Conservation (phyloP, 2,888 invertebrate genomes). For the Cheiracanthium punctorium region DNA sequence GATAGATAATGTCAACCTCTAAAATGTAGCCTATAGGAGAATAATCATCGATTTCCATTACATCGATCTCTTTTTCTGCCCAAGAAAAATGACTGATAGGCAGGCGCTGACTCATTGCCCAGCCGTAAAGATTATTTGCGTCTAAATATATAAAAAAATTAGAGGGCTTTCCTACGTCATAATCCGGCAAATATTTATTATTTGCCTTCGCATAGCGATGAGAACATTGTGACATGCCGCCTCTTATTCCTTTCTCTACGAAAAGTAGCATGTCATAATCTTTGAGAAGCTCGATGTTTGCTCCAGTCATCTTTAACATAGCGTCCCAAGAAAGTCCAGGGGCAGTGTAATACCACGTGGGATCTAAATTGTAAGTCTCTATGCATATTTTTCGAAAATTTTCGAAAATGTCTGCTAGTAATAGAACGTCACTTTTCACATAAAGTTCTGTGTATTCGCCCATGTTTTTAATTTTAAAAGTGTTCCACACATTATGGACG, state of each 20-base stretch:
- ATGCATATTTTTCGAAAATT: conserved; percentile 71
- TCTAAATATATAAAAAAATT: conserved; percentile 37
- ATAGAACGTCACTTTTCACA: no score
- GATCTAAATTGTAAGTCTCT: no score
- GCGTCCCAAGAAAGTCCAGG: no score
- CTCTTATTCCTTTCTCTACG: conserved; percentile 72
- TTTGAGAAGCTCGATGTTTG: conserved; percentile 73
- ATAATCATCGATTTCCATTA: neutral
- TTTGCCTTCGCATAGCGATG: conserved; percentile 19
- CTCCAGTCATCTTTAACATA: conserved; percentile 73
- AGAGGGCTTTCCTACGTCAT: neutral
- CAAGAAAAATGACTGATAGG: conserved; percentile 68
- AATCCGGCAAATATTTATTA: neutral
- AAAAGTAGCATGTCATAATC: conserved; percentile 73
- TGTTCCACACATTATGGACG: no score
- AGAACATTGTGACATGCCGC: conserved; percentile 28
- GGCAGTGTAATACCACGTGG: neutral
- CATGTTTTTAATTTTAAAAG: no score
- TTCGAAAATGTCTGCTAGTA: conserved; percentile 73
- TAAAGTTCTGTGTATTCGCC: no score
- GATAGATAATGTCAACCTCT: conserved; percentile 37
- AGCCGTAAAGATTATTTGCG: no score
- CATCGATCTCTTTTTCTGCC: conserved; percentile 39
- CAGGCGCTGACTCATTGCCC: conserved; percentile 69
- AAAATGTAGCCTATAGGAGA: conserved; percentile 24